These are phyloP conservation scores for Hiodon tergisus DNA, from an alignment of 2,113 vertebrate species.

Conservation along the genomic window DNA sequence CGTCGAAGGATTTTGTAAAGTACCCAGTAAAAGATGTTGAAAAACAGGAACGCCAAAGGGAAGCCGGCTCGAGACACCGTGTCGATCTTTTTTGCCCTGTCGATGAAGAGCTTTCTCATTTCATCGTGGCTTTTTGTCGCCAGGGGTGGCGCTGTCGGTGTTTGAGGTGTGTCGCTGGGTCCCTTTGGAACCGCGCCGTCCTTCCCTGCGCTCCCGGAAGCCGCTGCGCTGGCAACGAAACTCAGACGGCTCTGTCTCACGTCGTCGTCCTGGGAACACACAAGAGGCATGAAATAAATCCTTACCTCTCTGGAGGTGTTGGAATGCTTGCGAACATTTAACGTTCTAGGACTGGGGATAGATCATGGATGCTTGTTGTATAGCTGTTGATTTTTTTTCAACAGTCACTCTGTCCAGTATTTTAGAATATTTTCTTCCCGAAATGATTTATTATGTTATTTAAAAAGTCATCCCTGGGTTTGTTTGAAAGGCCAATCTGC, in stretches of 20 bases:
- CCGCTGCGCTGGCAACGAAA: constrained; percentile 69
- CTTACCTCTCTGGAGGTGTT: neutral
- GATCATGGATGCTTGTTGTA: too few relatives aligned
- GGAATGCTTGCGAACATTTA: neutral
- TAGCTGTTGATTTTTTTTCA: too few relatives aligned
- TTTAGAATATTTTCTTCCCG: too few relatives aligned
- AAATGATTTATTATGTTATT: too few relatives aligned
- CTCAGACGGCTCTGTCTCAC: constrained; percentile 71
- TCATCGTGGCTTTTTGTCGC: constrained; percentile 74
- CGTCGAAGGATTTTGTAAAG: constrained; percentile 94
- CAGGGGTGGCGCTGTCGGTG: constrained; percentile 44
- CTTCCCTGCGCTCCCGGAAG: constrained; percentile 71
- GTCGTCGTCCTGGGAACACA: constrained; percentile 65
- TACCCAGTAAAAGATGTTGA: constrained; percentile 98
- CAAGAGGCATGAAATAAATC: neutral
- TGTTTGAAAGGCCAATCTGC: too few relatives aligned
- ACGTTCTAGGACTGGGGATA: neutral
- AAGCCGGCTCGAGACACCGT: constrained; percentile 91
- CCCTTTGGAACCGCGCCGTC: constrained; percentile 71
- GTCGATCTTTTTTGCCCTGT: constrained; percentile 94
- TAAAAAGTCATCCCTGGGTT: too few relatives aligned
- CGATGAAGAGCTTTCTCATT: constrained; percentile 91
- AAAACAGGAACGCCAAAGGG: constrained; percentile 91
- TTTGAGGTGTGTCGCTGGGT: constrained; percentile 59
- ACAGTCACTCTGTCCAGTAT: too few relatives aligned